phyloP scores from a whole-genome alignment of 1,140 invertebrate species.

The Sitodiplosis mosellana region DNA sequence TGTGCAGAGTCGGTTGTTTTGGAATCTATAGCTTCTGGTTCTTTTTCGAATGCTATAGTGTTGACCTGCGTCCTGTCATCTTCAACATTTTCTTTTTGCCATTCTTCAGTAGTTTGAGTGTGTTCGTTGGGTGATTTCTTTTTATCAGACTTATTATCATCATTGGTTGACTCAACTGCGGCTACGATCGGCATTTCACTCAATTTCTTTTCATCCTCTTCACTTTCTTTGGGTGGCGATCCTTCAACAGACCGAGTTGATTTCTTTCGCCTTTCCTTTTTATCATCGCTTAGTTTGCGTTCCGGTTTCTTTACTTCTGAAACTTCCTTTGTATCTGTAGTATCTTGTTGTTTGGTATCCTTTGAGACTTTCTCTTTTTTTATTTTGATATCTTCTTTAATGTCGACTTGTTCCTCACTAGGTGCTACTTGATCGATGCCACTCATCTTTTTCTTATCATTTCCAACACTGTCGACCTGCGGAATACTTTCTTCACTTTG shows the following conservation, averaged over 20 bases:
- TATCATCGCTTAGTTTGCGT: background rate
- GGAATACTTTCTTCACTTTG: too few species aligned
- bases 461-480: too few species aligned
- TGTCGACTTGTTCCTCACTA: slow-evolving; percentile 1
- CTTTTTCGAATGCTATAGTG: background rate
- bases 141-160: slow-evolving; percentile 5
- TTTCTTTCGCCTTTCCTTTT: background rate
- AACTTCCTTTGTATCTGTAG: slow-evolving; percentile 9
- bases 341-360: slow-evolving; percentile 1
- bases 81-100: background rate
- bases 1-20: background rate
- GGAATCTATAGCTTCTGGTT: background rate
- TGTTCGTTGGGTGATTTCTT: background rate
- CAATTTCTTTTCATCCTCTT: background rate
- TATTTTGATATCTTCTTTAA: slow-evolving; percentile 3
- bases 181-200: background rate
- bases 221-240: background rate
- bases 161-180: background rate
- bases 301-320: slow-evolving; percentile 15
- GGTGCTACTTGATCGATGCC: background rate
- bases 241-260: background rate
- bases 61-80: background rate
- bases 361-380: slow-evolving; percentile 6
- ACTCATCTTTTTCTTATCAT: too few species aligned
- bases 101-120: background rate